These are phyloP conservation scores for Cygnus atratus DNA, from an alignment of 2,113 vertebrate genomes.

Conservation along the genomic window DNA sequence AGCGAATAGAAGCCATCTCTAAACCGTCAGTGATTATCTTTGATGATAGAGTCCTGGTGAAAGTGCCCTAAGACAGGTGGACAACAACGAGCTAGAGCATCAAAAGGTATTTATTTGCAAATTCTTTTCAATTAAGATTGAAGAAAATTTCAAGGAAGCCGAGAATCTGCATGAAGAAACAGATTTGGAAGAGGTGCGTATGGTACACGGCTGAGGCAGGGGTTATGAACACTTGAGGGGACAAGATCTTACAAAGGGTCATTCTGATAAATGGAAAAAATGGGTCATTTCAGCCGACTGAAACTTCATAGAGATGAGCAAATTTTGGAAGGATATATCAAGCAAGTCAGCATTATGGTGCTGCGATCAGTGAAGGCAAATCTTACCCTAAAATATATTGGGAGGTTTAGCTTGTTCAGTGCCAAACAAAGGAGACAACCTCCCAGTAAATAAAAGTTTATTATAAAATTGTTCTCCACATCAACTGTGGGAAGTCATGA, in stretches of 20 bases:
- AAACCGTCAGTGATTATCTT: not conserved
- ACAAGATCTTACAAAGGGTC: not conserved
- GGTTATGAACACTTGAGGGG: not conserved
- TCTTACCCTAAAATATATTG: not conserved
- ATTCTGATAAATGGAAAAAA: not conserved
- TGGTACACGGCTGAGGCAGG: accelerated
- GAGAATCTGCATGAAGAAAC: not conserved
- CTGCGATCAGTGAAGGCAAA: not conserved
- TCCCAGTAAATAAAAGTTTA: not conserved
- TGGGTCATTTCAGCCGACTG: not conserved
- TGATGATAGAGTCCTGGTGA: not conserved
- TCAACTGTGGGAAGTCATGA: not conserved
- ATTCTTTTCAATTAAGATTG: not conserved
- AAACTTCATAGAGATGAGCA: not conserved
- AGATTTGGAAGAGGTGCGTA: not conserved
- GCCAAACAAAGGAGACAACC: not conserved
- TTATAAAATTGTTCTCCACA: not conserved
- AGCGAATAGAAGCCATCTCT: not conserved
- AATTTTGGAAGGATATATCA: not conserved
- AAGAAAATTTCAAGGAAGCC: not conserved
- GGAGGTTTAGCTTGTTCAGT: not conserved
- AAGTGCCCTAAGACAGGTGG: not conserved
- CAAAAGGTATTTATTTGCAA: not conserved
- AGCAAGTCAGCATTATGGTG: not conserved
- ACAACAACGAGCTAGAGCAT: not conserved